phyloP scores from a whole-genome alignment of 2,888 invertebrate species.

The Pristionchus mayeri region DNA sequence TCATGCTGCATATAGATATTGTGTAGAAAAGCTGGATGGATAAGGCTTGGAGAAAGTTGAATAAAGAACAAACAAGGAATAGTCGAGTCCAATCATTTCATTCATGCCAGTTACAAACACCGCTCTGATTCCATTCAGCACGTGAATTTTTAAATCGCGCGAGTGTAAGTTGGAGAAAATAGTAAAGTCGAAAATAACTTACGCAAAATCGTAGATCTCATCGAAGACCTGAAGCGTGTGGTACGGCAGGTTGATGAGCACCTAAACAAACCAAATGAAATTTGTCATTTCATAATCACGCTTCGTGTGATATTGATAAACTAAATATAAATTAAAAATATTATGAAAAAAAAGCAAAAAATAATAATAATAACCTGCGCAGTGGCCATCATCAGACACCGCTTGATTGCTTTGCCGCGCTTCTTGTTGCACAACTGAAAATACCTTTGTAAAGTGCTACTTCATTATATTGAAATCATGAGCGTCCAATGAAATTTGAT shows the following conservation, averaged over 20 bases:
- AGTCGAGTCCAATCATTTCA: no score
- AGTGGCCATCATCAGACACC: conserved; percentile 70
- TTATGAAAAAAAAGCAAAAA: no score
- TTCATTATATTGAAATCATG: no score
- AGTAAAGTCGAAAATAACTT: no score
- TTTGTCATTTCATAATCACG: no score
- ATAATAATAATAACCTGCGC: conserved; percentile 52
- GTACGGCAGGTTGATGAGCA: conserved; percentile 68
- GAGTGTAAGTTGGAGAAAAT: no score
- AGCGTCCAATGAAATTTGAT: no score
- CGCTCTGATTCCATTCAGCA: no score
- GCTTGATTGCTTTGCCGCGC: conserved; percentile 63
- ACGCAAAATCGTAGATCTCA: conserved; percentile 60
- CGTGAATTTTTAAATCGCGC: no score
- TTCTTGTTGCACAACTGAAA: conserved; percentile 49
- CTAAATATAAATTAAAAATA: neutral
- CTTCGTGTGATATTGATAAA: neutral
- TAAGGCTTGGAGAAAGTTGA: neutral
- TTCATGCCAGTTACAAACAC: no score
- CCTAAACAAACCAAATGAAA: no score
- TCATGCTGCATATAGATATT: neutral
- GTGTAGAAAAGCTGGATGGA: no score
- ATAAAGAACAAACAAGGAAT: neutral
- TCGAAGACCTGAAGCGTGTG: conserved; percentile 68
- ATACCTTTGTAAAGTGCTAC: neutral